These are phyloP conservation scores for Drosophila azteca DNA, from an alignment of 1,140 invertebrate species.

Conservation along the genomic window DNA sequence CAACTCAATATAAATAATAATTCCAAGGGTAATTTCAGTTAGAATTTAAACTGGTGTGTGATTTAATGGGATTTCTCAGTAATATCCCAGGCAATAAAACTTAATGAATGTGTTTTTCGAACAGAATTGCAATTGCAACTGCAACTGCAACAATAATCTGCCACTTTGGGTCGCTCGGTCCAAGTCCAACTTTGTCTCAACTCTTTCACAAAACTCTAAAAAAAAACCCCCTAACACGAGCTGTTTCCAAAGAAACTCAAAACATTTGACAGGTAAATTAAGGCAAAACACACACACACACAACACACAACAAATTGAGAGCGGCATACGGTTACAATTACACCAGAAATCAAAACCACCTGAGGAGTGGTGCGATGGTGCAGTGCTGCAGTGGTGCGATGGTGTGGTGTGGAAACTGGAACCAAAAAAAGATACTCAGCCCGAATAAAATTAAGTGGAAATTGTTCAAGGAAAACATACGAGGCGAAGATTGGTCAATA, in stretches of 20 bases:
- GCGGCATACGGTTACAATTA: constrained; percentile 52
- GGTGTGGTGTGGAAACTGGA: constrained; percentile 27
- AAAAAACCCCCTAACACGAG: no score
- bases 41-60: background rate
- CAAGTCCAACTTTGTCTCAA: constrained; percentile 32
- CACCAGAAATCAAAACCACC: constrained; percentile 33
- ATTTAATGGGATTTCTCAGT: constrained; percentile 7
- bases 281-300: constrained; percentile 21
- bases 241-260: constrained; percentile 41
- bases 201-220: constrained; percentile 3
- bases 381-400: no score
- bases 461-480: constrained; percentile 51
- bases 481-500: constrained; percentile 66
- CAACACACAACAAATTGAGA: constrained; percentile 43
- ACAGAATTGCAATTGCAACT: constrained; percentile 5
- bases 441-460: constrained; percentile 28
- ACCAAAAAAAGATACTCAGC: background rate
- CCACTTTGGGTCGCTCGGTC: constrained; percentile 9
- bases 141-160: constrained; percentile 31
- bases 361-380: background rate
- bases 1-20: background rate
- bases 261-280: constrained; percentile 70
- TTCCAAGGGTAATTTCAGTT: constrained; percentile 16
- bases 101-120: constrained; percentile 26
- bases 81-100: constrained; percentile 17